Percentiles rank a stretch among this genome's conserved stretches.
Evolutionary conservation across 2,888 invertebrate species (phyloP).

Genomic region (Portevinia maculata): DNA sequence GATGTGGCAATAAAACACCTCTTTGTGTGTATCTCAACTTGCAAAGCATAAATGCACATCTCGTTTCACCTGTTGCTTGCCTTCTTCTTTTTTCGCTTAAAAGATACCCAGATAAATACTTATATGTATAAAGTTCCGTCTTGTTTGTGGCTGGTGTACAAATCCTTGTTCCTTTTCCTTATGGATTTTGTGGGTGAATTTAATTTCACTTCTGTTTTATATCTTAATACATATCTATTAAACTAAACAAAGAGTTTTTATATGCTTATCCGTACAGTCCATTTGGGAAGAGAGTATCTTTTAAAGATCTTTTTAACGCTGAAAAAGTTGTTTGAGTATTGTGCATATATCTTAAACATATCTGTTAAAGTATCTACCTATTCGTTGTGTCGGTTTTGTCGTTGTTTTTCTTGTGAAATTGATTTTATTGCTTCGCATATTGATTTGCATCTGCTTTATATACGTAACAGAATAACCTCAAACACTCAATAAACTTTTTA

Average conservation of each 20-base stretch:
- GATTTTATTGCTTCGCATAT: conserved; percentile 64
- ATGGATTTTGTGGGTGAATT: neutral
- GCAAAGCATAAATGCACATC: conserved; percentile 41
- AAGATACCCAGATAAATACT: no score
- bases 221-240: conserved; percentile 59
- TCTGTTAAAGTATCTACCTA: conserved; percentile 10
- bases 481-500: conserved; percentile 58
- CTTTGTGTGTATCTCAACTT: conserved; percentile 23
- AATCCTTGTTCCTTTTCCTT: neutral
- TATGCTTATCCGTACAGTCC: conserved; percentile 32
- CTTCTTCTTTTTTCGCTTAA: neutral
- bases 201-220: conserved; percentile 17
- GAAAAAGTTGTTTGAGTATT: no score
- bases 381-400: neutral
- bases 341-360: no score
- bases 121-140: conserved; percentile 2
- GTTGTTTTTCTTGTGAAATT: conserved; percentile 23
- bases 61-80: conserved; percentile 15
- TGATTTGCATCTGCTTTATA: conserved; percentile 55
- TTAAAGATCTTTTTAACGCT: neutral
- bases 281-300: conserved; percentile 30
- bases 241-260: conserved; percentile 50
- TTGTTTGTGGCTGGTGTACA: neutral
- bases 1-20: conserved; percentile 52
- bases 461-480: conserved; percentile 30